phyloP scores from a whole-genome alignment of 2,888 invertebrate genomes.

The Mechanitis messenoides region DNA sequence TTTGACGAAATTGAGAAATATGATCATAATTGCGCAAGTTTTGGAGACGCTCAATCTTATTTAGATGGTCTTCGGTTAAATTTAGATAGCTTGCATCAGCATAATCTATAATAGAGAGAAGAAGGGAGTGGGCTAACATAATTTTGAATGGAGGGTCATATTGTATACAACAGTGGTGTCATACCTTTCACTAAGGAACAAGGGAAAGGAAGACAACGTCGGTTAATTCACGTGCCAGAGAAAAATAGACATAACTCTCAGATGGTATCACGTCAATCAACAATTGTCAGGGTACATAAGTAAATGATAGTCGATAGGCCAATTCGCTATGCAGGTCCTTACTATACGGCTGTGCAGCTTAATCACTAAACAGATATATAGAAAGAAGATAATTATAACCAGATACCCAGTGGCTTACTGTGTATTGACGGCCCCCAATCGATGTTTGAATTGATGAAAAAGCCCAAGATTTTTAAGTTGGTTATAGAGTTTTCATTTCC shows the following conservation, averaged over 20 bases:
- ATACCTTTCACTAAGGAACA: conserved; percentile 13
- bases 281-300: conserved; percentile 18
- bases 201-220: conserved; percentile 3
- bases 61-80: too few relatives aligned
- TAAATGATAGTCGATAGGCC: conserved; percentile 15
- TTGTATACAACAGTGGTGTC: conserved; percentile 24
- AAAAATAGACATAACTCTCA: not conserved
- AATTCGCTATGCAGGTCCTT: conserved; percentile 20
- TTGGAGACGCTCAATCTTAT: too few relatives aligned
- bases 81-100: too few relatives aligned
- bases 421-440: conserved; percentile 44
- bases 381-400: conserved; percentile 27
- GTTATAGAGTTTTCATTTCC: too few relatives aligned
- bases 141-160: conserved; percentile 15
- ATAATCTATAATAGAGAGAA: too few relatives aligned
- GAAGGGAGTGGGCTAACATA: too few relatives aligned
- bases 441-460: too few relatives aligned
- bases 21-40: too few relatives aligned
- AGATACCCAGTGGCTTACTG: conserved; percentile 40
- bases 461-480: too few relatives aligned
- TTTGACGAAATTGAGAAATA: too few relatives aligned
- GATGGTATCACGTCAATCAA: conserved; percentile 21
- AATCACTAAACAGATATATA: conserved; percentile 24
- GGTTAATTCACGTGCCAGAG: conserved; percentile 16
- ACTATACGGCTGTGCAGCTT: conserved; percentile 10